These are phyloP conservation scores for Dryobates pubescens DNA, from an alignment of 2,797 vertebrate species.

Conservation along the genomic window DNA sequence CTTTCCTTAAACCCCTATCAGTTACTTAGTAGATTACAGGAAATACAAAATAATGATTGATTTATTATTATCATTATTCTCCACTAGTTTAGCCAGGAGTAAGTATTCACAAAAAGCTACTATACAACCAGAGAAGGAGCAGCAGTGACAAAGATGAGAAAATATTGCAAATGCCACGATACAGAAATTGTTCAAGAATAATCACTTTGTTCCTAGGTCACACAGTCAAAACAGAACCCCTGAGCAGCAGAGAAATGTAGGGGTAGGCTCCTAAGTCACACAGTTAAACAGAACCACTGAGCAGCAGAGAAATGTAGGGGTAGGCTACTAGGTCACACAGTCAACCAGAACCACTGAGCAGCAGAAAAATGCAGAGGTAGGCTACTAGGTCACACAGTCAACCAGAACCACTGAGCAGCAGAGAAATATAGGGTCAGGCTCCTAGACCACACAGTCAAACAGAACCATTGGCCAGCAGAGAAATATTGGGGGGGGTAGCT, in stretches of 20 bases:
- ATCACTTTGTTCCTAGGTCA: neutral
- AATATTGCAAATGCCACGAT: neutral
- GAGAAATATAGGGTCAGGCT: neutral
- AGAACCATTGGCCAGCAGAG: neutral
- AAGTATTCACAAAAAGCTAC: neutral
- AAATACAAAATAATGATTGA: neutral
- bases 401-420: neutral
- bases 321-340: neutral
- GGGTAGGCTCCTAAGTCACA: neutral
- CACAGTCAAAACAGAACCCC: neutral
- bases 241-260: neutral
- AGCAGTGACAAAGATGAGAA: neutral
- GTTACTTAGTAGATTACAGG: neutral
- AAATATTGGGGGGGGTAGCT: neutral
- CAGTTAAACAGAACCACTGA: neutral
- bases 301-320: neutral
- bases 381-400: neutral
- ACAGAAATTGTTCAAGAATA: neutral
- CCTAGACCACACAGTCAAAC: neutral
- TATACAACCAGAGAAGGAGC: neutral
- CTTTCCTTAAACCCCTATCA: neutral
- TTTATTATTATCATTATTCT: neutral
- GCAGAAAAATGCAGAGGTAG: neutral
- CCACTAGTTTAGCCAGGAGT: neutral
- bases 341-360: neutral